A percentile compares a stretch with the other conserved stretches of the same genome.
Conservation (phyloP, 2,888 invertebrate genomes). For the Poecilus cupreus region DNA sequence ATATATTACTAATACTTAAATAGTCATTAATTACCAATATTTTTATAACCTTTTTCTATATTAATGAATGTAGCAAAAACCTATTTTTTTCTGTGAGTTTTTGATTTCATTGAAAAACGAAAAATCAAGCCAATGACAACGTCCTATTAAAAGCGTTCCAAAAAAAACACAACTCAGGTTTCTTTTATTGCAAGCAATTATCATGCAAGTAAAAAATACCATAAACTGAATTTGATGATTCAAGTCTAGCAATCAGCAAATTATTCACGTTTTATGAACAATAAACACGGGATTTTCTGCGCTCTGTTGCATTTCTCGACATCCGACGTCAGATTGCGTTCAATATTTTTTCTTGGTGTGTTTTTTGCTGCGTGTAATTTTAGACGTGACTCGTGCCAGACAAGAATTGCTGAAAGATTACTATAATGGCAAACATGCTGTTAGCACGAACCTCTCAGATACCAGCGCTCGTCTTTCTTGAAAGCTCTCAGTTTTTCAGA, state of each 20-base stretch:
- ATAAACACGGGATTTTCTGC: slow-evolving; percentile 9
- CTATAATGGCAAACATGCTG: slow-evolving; percentile 51
- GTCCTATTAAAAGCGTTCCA: not conserved
- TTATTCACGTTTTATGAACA: slow-evolving; percentile 38
- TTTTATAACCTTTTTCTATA: too few relatives aligned
- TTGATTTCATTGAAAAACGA: not conserved
- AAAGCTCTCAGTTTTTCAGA: slow-evolving; percentile 41
- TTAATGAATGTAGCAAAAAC: too few relatives aligned
- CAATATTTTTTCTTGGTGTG: slow-evolving; percentile 27
- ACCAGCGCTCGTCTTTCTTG: not conserved
- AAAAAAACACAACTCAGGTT: not conserved
- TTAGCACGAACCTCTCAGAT: slow-evolving; percentile 48
- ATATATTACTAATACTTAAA: too few relatives aligned
- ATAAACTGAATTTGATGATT: slow-evolving; percentile 28
- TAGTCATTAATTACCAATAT: too few relatives aligned
- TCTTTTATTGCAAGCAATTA: slow-evolving; percentile 6
- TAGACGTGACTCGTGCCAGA: slow-evolving; percentile 56
- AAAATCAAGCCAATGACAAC: not conserved
- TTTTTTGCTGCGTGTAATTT: slow-evolving; percentile 54
- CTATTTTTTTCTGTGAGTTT: too few relatives aligned
- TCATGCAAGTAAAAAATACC: not conserved
- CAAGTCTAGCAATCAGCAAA: slow-evolving; percentile 22
- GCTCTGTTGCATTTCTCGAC: slow-evolving; percentile 14
- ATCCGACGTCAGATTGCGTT: slow-evolving; percentile 3
- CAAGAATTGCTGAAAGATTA: slow-evolving; percentile 56